Evolutionary conservation across 2,113 vertebrate genomes (phyloP).

Genomic region (Myxocyprinus asiaticus): DNA sequence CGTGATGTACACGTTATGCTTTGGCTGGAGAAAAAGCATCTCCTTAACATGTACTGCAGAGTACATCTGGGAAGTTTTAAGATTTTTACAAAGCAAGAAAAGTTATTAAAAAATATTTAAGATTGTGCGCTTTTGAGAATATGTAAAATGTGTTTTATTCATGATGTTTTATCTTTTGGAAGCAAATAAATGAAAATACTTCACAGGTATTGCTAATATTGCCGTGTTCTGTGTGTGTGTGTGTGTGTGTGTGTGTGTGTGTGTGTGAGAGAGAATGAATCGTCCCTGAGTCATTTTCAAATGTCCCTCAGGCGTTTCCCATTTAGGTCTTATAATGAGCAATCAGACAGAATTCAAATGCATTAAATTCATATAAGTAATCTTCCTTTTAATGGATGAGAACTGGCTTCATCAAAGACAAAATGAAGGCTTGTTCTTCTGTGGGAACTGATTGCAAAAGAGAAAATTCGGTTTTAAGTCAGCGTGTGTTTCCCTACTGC

Average conservation of each 20-base stretch:
- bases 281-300: no score
- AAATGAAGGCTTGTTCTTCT: no score
- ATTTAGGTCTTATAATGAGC: constrained; percentile 23
- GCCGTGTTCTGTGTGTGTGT: no score
- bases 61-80: no score
- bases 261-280: no score
- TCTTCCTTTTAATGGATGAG: constrained; percentile 9
- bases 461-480: constrained; percentile 35
- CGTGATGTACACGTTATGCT: not conserved
- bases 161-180: not conserved
- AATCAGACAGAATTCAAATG: constrained; percentile 8
- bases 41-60: not conserved
- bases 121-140: no score
- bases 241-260: no score
- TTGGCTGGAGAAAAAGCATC: not conserved
- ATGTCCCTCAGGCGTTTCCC: not conserved
- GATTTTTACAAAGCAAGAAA: no score
- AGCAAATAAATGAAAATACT: not conserved
- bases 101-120: no score
- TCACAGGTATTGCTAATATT: no score
- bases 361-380: not conserved
- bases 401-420: constrained; percentile 22
- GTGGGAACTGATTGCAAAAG: not conserved
- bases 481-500: not conserved
- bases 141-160: not conserved